Percentiles rank a stretch among this genome's conserved stretches.
Evolutionary conservation across 2,888 invertebrate genomes (phyloP).

Genomic region (Synergus itoensis): DNA sequence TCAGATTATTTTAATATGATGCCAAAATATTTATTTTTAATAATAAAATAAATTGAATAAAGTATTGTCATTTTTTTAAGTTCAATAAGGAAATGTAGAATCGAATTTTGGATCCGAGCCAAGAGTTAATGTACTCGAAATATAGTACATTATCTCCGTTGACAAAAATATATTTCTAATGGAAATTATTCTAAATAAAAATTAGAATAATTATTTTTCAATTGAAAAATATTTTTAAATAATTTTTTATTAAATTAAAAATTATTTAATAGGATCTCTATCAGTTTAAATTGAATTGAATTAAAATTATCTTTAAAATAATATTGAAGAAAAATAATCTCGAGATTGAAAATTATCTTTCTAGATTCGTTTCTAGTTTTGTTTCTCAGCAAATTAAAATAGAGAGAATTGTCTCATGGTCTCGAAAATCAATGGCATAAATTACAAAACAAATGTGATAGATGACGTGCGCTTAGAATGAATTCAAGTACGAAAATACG

Average conservation of each 20-base stretch:
- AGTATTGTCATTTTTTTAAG: slow-evolving; percentile 19
- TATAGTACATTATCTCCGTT: slow-evolving; percentile 23
- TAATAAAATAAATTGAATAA: not conserved
- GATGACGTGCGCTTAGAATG: not conserved
- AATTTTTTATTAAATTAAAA: no score
- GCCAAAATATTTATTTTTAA: no score
- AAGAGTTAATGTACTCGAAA: slow-evolving; percentile 36
- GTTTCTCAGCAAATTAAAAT: slow-evolving; percentile 1
- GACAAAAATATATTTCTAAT: slow-evolving; percentile 16
- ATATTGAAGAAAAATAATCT: not conserved
- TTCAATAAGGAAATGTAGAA: slow-evolving; percentile 18
- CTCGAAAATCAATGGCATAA: slow-evolving; percentile 20
- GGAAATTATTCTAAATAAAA: not conserved
- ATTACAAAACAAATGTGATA: slow-evolving; percentile 31
- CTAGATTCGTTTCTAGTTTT: not conserved
- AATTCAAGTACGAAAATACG: slow-evolving; percentile 13
- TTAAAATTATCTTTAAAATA: not conserved
- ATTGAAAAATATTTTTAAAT: no score
- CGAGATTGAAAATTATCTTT: not conserved
- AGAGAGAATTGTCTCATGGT: not conserved
- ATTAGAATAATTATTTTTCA: no score
- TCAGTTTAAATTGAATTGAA: not conserved
- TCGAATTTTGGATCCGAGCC: slow-evolving; percentile 17
- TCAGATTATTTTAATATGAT: no score
- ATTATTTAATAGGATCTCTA: no score